Base-by-base conservation (phyloP, 1,140 invertebrate genomes). In the Drosophila murphyi region DNA sequence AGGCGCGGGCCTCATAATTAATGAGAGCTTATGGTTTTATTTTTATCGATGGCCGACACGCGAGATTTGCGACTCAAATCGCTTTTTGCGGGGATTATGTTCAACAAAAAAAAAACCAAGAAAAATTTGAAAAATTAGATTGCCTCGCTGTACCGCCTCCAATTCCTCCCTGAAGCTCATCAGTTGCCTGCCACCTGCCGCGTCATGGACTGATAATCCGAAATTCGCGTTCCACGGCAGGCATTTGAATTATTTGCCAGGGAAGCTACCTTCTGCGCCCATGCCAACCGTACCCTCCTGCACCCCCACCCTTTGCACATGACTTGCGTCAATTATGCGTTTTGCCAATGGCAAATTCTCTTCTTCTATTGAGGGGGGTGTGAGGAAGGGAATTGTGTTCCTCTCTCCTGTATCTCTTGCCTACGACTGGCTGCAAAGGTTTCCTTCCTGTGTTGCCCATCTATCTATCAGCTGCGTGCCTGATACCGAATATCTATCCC, bases 321-420 rank as follows among this genome's bases (percentile, higher is more conserved):
- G 80, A 83, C 80, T 83, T 83, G 80, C 72, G 37, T 83, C 80
- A 72, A 80, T 83, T 83, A 79, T 83, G 72, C 71, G 50, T 73
- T 73, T 55, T 61, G 63, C 63, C 64, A 56, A 41, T 55, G 64
- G 12, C 20, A 68, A 68, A 39, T 47, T 39, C 34, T 8, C 32
- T 5, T 8, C 32, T 5, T 51, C 35, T 12, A 1, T 3, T 5
- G 29, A 3, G 50, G n/a, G 0, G n/a, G 50, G 50, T 5, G 32
- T 5, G 20, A 20, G 5, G 29, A 6, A n/a, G 32, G 51, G 51
- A 31, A n/a, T 12, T 32, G 3, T 12, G n/a, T 28, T 69, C 43
- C 67, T 64, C 35, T 39, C 57, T 20, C 20, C 20, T 20, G 77
- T 75, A 54, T 78, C 80, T 80, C 50, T 62, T 34, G 51, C 45